Evolutionary conservation across 2,888 invertebrate genomes (phyloP).

Genomic region (Anarsia innoxiella): DNA sequence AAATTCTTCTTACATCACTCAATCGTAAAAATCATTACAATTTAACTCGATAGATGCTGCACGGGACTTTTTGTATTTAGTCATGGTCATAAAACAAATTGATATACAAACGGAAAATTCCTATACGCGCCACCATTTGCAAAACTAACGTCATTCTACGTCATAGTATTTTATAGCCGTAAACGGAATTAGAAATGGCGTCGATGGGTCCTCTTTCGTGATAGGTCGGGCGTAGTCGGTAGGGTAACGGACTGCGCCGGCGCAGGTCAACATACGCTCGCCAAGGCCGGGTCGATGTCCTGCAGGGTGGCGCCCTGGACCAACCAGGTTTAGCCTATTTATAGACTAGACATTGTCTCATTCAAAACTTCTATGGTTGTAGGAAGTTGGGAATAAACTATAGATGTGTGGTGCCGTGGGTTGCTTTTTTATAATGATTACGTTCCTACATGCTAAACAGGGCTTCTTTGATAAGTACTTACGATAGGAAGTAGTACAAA

Average conservation of each 20-base stretch:
- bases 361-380: constrained; percentile 5
- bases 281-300: constrained; percentile 58
- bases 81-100: too few relatives aligned
- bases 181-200: constrained; percentile 27
- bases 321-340: constrained; percentile 7
- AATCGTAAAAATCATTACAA: too few relatives aligned
- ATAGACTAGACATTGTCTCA: constrained; percentile 5
- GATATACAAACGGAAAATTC: too few relatives aligned
- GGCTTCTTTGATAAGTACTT: too few relatives aligned
- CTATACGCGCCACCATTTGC: too few relatives aligned
- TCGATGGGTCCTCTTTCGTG: constrained; percentile 23
- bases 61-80: too few relatives aligned
- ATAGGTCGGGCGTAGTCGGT: constrained; percentile 31
- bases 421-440: too few relatives aligned
- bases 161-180: neutral
- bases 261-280: constrained; percentile 61
- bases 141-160: too few relatives aligned
- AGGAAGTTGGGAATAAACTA: constrained; percentile 5
- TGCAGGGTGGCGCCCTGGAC: constrained; percentile 29
- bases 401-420: neutral
- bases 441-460: too few relatives aligned
- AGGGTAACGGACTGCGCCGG: constrained; percentile 50
- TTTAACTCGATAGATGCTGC: too few relatives aligned
- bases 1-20: too few relatives aligned
- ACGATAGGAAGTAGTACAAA: too few relatives aligned